Evolutionary conservation across 2,113 vertebrate genomes (phyloP).

Genomic region (Notothenia rossii): DNA sequence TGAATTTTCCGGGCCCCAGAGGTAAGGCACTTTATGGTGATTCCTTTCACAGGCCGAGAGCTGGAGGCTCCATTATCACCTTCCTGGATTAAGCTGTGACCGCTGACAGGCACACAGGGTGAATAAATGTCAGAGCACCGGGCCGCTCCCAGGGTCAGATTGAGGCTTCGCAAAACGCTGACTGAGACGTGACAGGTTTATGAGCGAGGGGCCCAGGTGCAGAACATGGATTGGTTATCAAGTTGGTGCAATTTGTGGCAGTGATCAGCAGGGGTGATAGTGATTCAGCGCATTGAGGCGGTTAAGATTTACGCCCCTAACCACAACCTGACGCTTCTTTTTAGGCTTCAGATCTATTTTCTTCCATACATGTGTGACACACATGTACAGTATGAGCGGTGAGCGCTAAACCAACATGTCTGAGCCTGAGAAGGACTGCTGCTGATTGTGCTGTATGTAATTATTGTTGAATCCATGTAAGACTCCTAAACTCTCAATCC

Average conservation of each 20-base stretch:
- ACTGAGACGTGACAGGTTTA: constrained; percentile 42
- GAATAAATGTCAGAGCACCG: constrained; percentile 43
- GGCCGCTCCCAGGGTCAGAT: constrained; percentile 27
- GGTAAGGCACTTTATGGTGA: constrained; percentile 66
- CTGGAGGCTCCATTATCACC: constrained; percentile 72
- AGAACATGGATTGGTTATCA: background rate
- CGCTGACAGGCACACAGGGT: constrained; percentile 56
- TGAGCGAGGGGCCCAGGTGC: constrained; percentile 14
- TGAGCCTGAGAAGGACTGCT: background rate
- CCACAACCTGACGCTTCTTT: background rate
- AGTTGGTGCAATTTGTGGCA: background rate
- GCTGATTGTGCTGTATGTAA: background rate
- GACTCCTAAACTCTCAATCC: too few species aligned
- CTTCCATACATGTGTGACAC: background rate
- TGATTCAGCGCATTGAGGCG: background rate
- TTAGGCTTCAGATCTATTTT: too few species aligned
- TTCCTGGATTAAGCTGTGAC: constrained; percentile 58
- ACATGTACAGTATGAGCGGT: too few species aligned
- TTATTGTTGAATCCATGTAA: too few species aligned
- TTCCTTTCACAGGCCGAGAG: constrained; percentile 66
- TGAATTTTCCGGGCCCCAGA: constrained; percentile 41
- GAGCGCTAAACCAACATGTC: too few species aligned
- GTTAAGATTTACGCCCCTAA: background rate
- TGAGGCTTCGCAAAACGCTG: constrained; percentile 23
- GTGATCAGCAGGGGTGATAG: background rate